These are phyloP conservation scores for Pachycephus smyrnensis DNA, from an alignment of 2,888 invertebrate genomes.

Conservation along the genomic window DNA sequence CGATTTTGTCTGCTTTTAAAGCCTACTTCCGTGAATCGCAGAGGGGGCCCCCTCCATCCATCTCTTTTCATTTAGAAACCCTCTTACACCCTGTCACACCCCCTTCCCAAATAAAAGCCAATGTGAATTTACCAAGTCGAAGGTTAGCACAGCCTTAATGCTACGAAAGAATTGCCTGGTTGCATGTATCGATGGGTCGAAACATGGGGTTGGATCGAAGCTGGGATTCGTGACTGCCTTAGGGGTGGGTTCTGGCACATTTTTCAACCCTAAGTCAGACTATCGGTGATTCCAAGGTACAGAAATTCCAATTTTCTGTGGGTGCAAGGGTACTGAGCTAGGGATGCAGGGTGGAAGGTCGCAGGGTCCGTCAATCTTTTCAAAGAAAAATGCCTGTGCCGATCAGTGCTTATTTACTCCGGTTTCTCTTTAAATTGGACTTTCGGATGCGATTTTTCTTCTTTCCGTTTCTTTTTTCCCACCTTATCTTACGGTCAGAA, in stretches of 20 bases:
- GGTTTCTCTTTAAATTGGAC: neutral
- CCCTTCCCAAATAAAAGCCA: neutral
- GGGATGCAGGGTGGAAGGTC: neutral
- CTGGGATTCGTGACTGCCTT: neutral
- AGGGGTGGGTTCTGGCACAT: neutral
- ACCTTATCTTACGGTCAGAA: too few relatives aligned
- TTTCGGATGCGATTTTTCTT: neutral
- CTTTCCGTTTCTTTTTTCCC: too few relatives aligned
- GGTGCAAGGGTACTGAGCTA: neutral
- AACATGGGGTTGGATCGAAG: neutral
- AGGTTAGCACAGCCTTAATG: neutral
- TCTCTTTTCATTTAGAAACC: neutral
- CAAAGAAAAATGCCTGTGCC: neutral
- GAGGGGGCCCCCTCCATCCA: neutral
- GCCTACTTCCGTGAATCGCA: neutral
- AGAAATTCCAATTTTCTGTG: neutral
- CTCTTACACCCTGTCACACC: neutral
- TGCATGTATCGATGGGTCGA: neutral
- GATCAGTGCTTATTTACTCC: neutral
- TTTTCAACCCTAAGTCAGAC: neutral
- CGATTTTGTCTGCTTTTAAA: conserved; percentile 20
- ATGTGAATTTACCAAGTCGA: neutral
- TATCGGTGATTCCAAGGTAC: neutral
- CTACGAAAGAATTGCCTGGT: neutral
- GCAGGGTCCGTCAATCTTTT: neutral